phyloP scores from a whole-genome alignment of 1,140 invertebrate genomes.

The Meloidogyne chitwoodi region DNA sequence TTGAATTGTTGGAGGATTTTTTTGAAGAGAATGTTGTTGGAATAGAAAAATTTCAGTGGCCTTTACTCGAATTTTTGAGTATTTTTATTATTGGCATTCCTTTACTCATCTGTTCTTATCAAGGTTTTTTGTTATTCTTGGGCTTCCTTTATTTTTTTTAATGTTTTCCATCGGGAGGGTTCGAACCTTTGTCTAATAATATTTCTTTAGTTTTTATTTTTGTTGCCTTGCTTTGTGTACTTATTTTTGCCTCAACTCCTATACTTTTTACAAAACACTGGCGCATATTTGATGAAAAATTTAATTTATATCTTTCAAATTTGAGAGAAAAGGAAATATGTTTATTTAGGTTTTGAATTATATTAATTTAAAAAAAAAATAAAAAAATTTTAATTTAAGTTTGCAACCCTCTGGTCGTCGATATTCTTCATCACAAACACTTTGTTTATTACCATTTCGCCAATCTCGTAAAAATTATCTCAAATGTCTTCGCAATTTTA shows the following conservation, averaged over 20 bases:
- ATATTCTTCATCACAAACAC: not conserved
- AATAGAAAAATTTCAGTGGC: not conserved
- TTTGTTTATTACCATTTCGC: not conserved
- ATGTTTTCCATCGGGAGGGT: not conserved
- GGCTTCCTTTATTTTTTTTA: not conserved
- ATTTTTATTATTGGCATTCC: not conserved
- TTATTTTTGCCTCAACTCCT: not conserved
- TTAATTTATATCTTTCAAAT: not conserved
- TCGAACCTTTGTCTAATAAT: not conserved
- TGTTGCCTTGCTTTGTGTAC: not conserved
- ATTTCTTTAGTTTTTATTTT: not conserved
- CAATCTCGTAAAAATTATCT: not conserved
- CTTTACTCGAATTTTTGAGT: not conserved
- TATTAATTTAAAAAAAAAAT: not conserved
- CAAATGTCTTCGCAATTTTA: not conserved
- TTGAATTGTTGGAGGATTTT: constrained; percentile 4
- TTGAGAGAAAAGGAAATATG: not conserved
- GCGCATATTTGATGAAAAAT: not conserved
- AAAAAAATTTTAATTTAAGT: not conserved
- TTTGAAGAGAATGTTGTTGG: not conserved
- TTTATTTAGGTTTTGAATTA: not conserved
- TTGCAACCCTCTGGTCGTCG: not conserved
- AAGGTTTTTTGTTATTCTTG: not conserved
- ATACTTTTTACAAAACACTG: not conserved
- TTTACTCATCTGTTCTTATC: not conserved